phyloP scores from a whole-genome alignment of 2,113 vertebrate species.

The Phyllostomus discolor region DNA sequence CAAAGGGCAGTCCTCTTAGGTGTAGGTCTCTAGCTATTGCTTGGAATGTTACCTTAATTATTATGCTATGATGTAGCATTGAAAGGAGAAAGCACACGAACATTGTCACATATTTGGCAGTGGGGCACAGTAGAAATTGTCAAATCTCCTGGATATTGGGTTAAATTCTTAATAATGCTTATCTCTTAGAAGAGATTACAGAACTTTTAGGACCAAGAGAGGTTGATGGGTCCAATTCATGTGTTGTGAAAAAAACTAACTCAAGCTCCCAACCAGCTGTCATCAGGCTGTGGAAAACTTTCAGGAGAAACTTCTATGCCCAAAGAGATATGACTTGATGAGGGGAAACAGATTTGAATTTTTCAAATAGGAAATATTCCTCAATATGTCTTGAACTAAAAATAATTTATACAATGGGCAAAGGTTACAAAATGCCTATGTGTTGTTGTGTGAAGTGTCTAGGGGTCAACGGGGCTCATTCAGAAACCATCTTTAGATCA shows the following conservation, averaged over 20 bases:
- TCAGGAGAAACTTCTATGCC: background rate
- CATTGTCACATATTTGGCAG: background rate
- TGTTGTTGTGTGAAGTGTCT: background rate
- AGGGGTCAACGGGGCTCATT: background rate
- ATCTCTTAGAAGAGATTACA: background rate
- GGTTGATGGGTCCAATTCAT: background rate
- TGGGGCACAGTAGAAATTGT: background rate
- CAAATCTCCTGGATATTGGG: background rate
- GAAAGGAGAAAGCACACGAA: background rate
- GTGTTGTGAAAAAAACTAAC: background rate
- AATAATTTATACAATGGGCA: background rate
- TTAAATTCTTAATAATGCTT: slow-evolving; percentile 6
- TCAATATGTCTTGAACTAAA: background rate
- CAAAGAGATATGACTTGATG: background rate
- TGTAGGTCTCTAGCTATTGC: background rate
- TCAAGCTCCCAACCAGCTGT: background rate
- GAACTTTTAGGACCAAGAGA: background rate
- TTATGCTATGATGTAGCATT: background rate
- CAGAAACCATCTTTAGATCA: background rate
- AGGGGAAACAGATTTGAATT: background rate
- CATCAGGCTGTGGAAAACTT: background rate
- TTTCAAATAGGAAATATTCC: background rate
- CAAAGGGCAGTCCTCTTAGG: background rate
- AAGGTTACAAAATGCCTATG: background rate
- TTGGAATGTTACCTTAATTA: background rate